Evolutionary conservation across 2,113 vertebrate species (phyloP).

Genomic region (Alligator sinensis): DNA sequence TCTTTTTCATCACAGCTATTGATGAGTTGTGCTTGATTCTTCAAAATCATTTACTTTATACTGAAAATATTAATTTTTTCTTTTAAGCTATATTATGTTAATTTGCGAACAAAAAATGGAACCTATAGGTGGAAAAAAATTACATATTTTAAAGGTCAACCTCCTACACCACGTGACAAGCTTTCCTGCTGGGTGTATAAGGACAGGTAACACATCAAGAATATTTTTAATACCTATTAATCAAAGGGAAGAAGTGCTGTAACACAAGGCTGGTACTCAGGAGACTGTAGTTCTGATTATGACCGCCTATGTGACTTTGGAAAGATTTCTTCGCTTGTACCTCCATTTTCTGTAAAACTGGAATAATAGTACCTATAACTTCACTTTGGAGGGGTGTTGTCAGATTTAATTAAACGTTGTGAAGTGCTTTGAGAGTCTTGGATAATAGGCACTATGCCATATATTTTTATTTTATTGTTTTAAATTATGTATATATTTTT

Average conservation of each 20-base stretch:
- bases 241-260: not conserved
- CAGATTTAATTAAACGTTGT: not conserved
- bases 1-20: not conserved
- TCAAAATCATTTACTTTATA: not conserved
- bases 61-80: constrained; percentile 68
- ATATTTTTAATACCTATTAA: not conserved
- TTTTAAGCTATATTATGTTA: constrained; percentile 90
- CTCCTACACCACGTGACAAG: constrained; percentile 94
- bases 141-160: constrained; percentile 79
- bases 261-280: not conserved
- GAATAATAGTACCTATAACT: not conserved
- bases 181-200: constrained; percentile 95
- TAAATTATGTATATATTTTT: not conserved
- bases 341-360: not conserved
- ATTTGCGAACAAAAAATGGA: constrained; percentile 85
- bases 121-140: constrained; percentile 90
- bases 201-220: constrained; percentile 80
- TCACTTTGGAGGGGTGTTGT: not conserved
- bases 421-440: not conserved
- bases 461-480: rapidly evolving
- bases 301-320: constrained; percentile 13
- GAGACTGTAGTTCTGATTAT: constrained; percentile 20
- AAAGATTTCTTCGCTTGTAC: not conserved
- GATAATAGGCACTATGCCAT: not conserved
- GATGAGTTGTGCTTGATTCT: constrained; percentile 34